phyloP scores from a whole-genome alignment of 2,888 invertebrate genomes.

The Epicampocera succincta region DNA sequence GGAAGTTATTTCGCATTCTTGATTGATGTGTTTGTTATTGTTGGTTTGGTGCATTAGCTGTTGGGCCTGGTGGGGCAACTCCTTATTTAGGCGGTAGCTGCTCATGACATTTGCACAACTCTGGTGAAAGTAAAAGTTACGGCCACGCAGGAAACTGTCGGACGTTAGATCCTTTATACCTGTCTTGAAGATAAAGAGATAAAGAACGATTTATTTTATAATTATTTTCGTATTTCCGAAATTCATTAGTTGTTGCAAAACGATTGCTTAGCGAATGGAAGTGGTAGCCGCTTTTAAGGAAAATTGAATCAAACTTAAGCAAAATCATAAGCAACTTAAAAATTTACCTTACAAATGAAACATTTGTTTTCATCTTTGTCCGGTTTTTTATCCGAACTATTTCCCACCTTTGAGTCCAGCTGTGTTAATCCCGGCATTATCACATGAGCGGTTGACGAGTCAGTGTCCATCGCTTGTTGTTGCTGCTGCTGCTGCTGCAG shows the following conservation, averaged over 20 bases:
- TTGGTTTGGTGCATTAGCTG: conserved; percentile 72
- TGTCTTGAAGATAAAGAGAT: conserved; percentile 77
- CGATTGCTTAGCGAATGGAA: neutral
- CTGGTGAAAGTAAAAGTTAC: conserved; percentile 81
- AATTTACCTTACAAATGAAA: conserved; percentile 89
- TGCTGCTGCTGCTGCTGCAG: conserved; percentile 68
- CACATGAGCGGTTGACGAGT: conserved; percentile 57
- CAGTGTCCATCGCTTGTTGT: conserved; percentile 65
- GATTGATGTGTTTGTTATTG: conserved; percentile 65
- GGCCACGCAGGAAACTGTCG: conserved; percentile 80
- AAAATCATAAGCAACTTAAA: conserved; percentile 74
- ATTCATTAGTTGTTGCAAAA: neutral
- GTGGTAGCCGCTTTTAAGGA: neutral
- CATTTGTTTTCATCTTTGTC: conserved; percentile 85
- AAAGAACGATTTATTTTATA: conserved; percentile 42
- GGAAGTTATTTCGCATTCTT: conserved; percentile 57
- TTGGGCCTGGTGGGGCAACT: conserved; percentile 78
- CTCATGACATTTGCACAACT: conserved; percentile 82
- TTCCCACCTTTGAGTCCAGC: conserved; percentile 81
- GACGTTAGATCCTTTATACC: conserved; percentile 81
- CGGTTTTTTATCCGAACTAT: conserved; percentile 81
- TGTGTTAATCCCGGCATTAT: conserved; percentile 78
- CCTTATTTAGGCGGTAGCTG: conserved; percentile 79
- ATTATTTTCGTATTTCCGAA: neutral
- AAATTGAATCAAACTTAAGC: conserved; percentile 6